phyloP scores from a whole-genome alignment of 1,140 invertebrate genomes.

The Nasonia giraulti region DNA sequence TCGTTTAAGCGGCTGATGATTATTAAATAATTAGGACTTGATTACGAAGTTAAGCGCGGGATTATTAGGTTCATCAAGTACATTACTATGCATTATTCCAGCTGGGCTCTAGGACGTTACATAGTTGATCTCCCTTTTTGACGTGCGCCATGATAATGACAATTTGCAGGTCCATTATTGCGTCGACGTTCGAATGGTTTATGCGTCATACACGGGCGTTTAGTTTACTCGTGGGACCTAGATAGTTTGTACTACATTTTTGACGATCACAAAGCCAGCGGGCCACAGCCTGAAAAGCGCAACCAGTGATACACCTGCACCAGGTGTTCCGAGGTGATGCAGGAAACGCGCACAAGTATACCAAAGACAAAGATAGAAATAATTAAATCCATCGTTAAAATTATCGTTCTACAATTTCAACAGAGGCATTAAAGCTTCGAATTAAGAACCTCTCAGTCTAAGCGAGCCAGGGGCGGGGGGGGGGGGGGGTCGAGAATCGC shows the following conservation, averaged over 20 bases:
- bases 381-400: too few relatives aligned
- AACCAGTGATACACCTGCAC: conserved; percentile 8
- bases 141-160: too few relatives aligned
- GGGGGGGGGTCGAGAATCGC: neutral
- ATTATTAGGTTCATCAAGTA: neutral
- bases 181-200: too few relatives aligned
- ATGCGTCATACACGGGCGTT: too few relatives aligned
- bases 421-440: neutral
- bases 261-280: neutral
- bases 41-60: neutral
- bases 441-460: neutral
- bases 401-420: too few relatives aligned
- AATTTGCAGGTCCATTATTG: too few relatives aligned
- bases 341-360: neutral
- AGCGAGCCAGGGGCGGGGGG: neutral
- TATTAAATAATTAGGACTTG: neutral
- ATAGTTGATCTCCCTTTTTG: too few relatives aligned
- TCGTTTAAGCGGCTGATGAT: neutral
- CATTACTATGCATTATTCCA: neutral
- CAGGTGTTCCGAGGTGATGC: neutral
- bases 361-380: too few relatives aligned
- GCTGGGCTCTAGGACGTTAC: neutral
- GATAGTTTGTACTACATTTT: neutral
- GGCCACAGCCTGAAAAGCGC: neutral
- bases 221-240: too few relatives aligned